Evolutionary conservation across 2,113 vertebrate genomes (phyloP), one percentile per base, ranked within the genome.

Genomic region (Xenus cinereus): DNA sequence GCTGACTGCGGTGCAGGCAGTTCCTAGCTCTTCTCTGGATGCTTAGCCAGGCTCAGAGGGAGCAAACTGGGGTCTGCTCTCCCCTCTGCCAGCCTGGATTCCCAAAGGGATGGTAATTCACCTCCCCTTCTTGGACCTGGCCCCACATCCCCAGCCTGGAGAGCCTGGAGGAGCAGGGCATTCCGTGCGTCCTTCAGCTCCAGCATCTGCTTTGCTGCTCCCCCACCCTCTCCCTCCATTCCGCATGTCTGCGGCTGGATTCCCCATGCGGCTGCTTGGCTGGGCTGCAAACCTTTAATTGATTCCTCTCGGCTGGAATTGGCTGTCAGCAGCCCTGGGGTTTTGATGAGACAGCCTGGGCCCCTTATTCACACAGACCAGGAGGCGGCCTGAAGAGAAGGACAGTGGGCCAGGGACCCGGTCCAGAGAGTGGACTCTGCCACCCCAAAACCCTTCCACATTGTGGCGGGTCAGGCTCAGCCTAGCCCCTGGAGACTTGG

Each of bases 171-270:
- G 30, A 16, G 91, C 87, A 72, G 79, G 41, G 21, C 4, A 4
- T 48, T 80, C 2, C 0, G 11, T 5, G 60, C 33, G 96, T 93
- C 94, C 95, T 97, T 95, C 93, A 95, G 60, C 54, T 39, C 30
- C 0, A 0, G 50, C 12, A 0, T 33, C 66, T 82, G 84, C 72
- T 71, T 66, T 30, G 30, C 84, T 78, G 91, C 87, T 91, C 85
- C 93, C 92, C 95, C 89, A 10, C 57, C 67, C 78, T 8, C n/a
- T 46, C 37, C 20, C 67, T 93, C 79, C 79, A 17, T 66, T 95
- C 96, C 10, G 56, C 93, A 89, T 87, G 50, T 60, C 84, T 96
- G 96, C 41, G 62, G 94, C 37, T 94, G 57, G 33, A 82, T 94
- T 96, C 84, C 87, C 94, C 71, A 56, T 13, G 71, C 7, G 67